Conservation (phyloP, 64 coral and sea anemone genomes). For the Acropora yongei region DNA sequence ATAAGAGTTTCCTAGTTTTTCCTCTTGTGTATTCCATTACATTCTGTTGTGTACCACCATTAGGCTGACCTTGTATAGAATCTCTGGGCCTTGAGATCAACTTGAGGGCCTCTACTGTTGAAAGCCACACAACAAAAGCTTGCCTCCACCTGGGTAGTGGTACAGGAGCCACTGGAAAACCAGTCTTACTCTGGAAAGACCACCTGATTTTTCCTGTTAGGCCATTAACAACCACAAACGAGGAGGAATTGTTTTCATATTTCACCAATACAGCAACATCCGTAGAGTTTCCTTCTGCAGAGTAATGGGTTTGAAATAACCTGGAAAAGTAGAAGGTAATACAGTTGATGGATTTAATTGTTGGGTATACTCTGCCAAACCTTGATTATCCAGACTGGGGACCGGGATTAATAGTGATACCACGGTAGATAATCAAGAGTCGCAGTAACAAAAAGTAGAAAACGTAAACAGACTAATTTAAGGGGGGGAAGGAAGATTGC, state of each 20-base stretch:
- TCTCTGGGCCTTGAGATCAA: not conserved
- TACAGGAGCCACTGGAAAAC: constrained; percentile 34
- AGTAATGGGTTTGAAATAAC: not conserved
- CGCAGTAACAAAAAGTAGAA: too few relatives aligned
- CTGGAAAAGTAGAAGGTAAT: constrained; percentile 1
- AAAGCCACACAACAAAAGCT: constrained; percentile 66
- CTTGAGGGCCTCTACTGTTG: constrained; percentile 28
- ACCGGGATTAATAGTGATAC: too few relatives aligned
- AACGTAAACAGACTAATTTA: too few relatives aligned
- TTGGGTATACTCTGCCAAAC: too few relatives aligned
- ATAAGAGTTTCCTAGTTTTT: not conserved
- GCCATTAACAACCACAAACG: constrained; percentile 56
- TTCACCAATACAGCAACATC: constrained; percentile 39
- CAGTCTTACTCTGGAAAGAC: constrained; percentile 30
- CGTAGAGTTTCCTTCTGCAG: constrained; percentile 24
- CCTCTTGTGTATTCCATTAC: not conserved
- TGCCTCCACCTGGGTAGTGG: not conserved
- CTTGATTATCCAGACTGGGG: too few relatives aligned
- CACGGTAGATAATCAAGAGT: too few relatives aligned
- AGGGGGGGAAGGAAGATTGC: too few relatives aligned
- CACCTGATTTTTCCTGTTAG: constrained; percentile 23
- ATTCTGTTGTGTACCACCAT: not conserved
- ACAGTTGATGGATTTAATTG: too few relatives aligned
- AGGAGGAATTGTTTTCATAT: constrained; percentile 27
- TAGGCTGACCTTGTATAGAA: not conserved